Conservation (phyloP, 2,113 vertebrate species). For the Cyrtonyx montezumae region DNA sequence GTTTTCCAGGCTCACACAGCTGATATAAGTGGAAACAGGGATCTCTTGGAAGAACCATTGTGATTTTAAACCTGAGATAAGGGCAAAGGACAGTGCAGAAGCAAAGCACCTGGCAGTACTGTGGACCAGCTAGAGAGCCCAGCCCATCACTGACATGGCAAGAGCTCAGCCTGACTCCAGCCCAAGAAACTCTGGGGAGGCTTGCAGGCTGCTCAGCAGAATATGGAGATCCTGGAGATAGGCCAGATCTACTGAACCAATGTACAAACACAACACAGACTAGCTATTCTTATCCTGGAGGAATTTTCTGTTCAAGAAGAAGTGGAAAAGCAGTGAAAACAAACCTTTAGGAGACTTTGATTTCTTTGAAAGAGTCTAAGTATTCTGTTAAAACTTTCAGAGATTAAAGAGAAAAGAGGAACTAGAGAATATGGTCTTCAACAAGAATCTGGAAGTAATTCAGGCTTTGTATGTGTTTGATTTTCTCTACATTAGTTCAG, state of each 20-base stretch:
- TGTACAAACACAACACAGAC: background rate
- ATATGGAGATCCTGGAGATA: background rate
- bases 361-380: background rate
- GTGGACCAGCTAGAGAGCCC: background rate
- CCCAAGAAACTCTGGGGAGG: background rate
- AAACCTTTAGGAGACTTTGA: background rate
- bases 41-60: background rate
- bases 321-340: background rate
- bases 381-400: background rate
- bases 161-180: background rate
- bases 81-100: background rate
- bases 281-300: background rate
- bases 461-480: background rate
- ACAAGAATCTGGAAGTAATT: background rate
- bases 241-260: background rate
- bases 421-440: background rate
- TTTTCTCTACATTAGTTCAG: background rate
- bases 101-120: background rate
- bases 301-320: background rate
- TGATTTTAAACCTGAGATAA: background rate
- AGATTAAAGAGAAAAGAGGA: background rate
- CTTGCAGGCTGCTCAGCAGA: background rate
- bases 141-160: background rate
- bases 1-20: background rate
- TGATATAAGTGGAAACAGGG: accelerated